Evolutionary conservation across 2,797 vertebrate genomes (phyloP).

Genomic region (Enteromius fasciolatus): DNA sequence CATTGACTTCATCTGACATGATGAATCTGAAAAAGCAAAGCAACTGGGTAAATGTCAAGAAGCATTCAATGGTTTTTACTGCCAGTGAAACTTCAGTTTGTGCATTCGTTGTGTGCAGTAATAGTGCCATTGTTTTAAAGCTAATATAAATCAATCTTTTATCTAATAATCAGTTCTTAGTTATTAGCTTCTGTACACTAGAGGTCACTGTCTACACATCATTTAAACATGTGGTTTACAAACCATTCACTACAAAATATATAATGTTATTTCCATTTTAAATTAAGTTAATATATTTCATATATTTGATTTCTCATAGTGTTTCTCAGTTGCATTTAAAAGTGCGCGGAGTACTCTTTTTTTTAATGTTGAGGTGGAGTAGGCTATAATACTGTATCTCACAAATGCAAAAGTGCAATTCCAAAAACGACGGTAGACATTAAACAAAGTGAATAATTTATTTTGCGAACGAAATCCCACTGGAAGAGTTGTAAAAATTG

Average conservation of each 20-base stretch:
- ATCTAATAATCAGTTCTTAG: neutral
- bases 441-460: neutral
- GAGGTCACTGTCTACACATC: neutral
- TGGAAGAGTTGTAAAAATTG: neutral
- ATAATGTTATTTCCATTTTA: neutral
- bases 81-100: neutral
- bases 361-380: neutral
- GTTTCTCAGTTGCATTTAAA: neutral
- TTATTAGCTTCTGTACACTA: neutral
- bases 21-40: slow-evolving; percentile 8
- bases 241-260: neutral
- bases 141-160: neutral
- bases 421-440: neutral
- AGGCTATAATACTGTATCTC: neutral
- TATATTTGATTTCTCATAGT: neutral
- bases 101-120: neutral
- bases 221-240: neutral
- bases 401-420: neutral
- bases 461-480: neutral
- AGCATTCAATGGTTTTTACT: neutral
- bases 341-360: neutral
- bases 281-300: no score
- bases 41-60: neutral
- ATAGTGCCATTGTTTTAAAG: neutral
- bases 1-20: slow-evolving; percentile 17